These are phyloP conservation scores for Archips xylosteana DNA, from an alignment of 2,888 invertebrate genomes.

Conservation along the genomic window DNA sequence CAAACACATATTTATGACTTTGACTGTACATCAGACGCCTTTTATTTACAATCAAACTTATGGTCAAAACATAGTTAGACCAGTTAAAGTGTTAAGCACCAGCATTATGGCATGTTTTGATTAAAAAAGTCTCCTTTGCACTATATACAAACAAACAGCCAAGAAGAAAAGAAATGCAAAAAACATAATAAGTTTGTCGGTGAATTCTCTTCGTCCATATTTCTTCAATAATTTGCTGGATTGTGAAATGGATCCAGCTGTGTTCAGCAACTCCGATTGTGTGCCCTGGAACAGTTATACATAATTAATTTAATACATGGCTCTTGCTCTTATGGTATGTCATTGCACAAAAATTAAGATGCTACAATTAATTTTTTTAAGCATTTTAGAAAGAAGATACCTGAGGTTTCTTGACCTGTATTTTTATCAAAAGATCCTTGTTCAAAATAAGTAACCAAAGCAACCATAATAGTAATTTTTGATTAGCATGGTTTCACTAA, in stretches of 20 bases:
- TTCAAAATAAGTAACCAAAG: too few relatives aligned
- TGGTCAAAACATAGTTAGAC: neutral
- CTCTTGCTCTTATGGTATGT: too few relatives aligned
- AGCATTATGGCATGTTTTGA: neutral
- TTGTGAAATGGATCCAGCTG: constrained; percentile 94
- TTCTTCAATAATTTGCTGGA: constrained; percentile 97
- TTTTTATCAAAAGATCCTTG: too few relatives aligned
- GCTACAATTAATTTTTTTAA: too few relatives aligned
- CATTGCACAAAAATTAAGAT: too few relatives aligned
- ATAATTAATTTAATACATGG: neutral
- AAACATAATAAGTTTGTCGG: constrained; percentile 96
- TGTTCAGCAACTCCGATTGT: constrained; percentile 92
- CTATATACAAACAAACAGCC: constrained; percentile 96
- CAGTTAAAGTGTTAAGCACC: neutral
- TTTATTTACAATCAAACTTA: neutral
- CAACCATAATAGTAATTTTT: too few relatives aligned
- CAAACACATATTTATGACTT: too few relatives aligned
- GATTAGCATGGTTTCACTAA: too few relatives aligned
- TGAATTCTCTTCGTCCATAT: constrained; percentile 97
- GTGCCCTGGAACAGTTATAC: constrained; percentile 83
- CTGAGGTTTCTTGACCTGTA: too few relatives aligned
- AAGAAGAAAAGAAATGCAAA: constrained; percentile 95
- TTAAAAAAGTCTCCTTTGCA: constrained; percentile 94
- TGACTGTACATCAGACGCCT: neutral
- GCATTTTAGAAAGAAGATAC: too few relatives aligned